Conservation (phyloP, 2,113 vertebrate genomes). For the Dolichallabes microphthalmus region DNA sequence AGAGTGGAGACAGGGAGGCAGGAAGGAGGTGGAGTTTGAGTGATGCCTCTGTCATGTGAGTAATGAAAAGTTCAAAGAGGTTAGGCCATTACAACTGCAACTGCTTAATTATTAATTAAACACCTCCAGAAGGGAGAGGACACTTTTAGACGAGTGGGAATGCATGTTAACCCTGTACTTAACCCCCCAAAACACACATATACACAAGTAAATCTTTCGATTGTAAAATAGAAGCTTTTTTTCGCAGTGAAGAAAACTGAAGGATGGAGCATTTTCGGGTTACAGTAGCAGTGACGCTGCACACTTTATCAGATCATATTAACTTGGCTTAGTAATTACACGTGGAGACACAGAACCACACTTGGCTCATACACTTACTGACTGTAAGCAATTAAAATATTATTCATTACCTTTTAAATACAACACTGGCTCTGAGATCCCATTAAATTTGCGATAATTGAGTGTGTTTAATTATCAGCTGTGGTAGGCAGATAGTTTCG, state of each 20-base stretch:
- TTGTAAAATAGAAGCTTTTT: neutral
- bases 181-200: conserved; percentile 55
- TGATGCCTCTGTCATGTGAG: conserved; percentile 88
- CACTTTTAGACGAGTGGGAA: conserved; percentile 79
- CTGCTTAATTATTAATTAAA: conserved; percentile 98
- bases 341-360: conserved; percentile 69
- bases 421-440: conserved; percentile 76
- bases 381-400: conserved; percentile 80
- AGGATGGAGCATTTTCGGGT: neutral
- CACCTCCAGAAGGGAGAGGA: conserved; percentile 89
- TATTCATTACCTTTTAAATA: conserved; percentile 85
- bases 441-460: conserved; percentile 84
- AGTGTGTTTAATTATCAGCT: conserved; percentile 81
- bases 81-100: conserved; percentile 91
- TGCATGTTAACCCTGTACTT: conserved; percentile 68
- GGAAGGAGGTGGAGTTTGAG: conserved; percentile 74
- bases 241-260: neutral
- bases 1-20: conserved; percentile 61
- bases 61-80: conserved; percentile 91
- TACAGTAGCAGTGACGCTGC: conserved; percentile 8
- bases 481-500: conserved; percentile 68
- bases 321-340: conserved; percentile 74
- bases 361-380: conserved; percentile 74
- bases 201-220: neutral
- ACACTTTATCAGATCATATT: conserved; percentile 43